Evolutionary conservation across 2,797 vertebrate species (phyloP).

Genomic region (Hydrolagus colliei): DNA sequence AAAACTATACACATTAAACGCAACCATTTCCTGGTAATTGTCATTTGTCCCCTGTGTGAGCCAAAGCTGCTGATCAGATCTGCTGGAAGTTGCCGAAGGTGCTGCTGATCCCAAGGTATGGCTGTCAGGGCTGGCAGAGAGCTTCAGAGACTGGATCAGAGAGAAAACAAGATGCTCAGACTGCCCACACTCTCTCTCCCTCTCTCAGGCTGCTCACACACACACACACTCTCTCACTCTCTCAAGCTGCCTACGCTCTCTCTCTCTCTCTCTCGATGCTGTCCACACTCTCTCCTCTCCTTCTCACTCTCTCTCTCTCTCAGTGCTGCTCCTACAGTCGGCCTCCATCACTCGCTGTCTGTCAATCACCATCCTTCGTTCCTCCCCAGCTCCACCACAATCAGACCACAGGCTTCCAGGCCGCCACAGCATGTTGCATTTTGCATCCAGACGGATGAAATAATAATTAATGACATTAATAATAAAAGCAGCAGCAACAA

Average conservation of each 20-base stretch:
- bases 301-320: not conserved
- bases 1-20: not conserved
- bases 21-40: not conserved
- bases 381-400: not conserved
- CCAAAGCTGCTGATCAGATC: not conserved
- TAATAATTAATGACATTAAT: too few relatives aligned
- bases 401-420: too few relatives aligned
- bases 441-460: too few relatives aligned
- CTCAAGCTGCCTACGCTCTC: not conserved
- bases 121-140: not conserved
- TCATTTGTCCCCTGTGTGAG: not conserved
- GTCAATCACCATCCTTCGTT: not conserved
- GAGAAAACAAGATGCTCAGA: too few relatives aligned
- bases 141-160: too few relatives aligned
- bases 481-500: too few relatives aligned
- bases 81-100: not conserved
- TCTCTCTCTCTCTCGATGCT: not conserved
- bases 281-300: too few relatives aligned
- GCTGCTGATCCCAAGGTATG: not conserved
- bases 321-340: not conserved
- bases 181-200: too few relatives aligned
- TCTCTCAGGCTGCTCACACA: too few relatives aligned
- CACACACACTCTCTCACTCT: not conserved
- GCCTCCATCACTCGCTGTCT: not conserved
- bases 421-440: too few relatives aligned